These are phyloP conservation scores for Strigamia maritima DNA, from an alignment of 2,888 invertebrate genomes.

Conservation along the genomic window DNA sequence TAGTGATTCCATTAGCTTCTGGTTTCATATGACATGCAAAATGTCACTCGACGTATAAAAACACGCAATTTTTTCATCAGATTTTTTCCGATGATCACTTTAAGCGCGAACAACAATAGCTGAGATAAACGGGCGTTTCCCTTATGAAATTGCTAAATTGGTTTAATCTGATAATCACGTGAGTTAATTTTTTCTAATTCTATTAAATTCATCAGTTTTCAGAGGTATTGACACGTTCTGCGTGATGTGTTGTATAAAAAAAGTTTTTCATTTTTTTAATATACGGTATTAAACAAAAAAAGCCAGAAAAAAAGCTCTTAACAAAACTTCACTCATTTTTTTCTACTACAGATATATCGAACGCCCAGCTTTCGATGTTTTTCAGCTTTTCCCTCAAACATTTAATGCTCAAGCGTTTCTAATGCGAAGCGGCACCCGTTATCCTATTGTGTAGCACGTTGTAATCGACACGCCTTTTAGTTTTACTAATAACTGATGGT, in stretches of 20 bases:
- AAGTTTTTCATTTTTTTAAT: not conserved
- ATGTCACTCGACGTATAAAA: not conserved
- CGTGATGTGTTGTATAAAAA: not conserved
- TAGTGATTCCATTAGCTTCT: not conserved
- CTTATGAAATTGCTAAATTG: not conserved
- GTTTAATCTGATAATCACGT: not conserved
- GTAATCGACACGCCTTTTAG: conserved; percentile 6
- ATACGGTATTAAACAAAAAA: not conserved
- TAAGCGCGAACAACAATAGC: not conserved
- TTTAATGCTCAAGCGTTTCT: conserved; percentile 19
- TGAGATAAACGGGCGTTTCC: not conserved
- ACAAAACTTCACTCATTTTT: not conserved
- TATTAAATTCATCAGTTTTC: not conserved
- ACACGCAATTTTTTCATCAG: conserved; percentile 15
- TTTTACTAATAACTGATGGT: conserved; percentile 6
- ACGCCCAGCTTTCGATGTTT: not conserved
- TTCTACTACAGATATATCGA: not conserved
- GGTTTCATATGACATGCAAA: not conserved
- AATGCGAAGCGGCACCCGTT: conserved; percentile 26
- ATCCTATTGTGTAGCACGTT: not conserved
- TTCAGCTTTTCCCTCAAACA: not conserved
- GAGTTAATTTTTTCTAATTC: not conserved
- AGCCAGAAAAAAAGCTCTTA: not conserved
- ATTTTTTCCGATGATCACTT: not conserved
- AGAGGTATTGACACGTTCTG: not conserved